Evolutionary conservation across 2,888 invertebrate species (phyloP).

Genomic region (Agonum fuliginosum): DNA sequence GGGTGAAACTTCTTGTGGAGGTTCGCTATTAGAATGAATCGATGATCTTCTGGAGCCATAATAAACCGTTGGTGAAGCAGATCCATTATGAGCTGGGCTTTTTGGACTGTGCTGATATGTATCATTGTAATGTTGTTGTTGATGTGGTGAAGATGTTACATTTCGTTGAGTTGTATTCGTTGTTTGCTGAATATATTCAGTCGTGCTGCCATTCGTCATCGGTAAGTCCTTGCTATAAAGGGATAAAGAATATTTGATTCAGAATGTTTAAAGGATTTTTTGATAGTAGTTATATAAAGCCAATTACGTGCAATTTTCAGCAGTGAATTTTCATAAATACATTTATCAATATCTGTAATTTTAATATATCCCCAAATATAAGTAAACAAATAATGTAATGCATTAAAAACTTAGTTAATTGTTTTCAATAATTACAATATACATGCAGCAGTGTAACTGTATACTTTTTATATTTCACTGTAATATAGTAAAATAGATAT

Average conservation of each 20-base stretch:
- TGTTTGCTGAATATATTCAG: constrained; percentile 70
- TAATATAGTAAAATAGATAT: not conserved
- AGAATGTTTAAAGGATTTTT: not conserved
- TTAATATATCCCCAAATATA: constrained; percentile 17
- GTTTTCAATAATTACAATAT: not conserved
- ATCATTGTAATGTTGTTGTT: constrained; percentile 71
- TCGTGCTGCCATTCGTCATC: constrained; percentile 69
- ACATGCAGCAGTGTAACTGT: not conserved
- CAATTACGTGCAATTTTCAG: constrained; percentile 41
- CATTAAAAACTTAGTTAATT: constrained; percentile 12
- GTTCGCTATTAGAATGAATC: constrained; percentile 79
- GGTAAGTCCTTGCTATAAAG: constrained; percentile 77
- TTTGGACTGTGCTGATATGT: constrained; percentile 70
- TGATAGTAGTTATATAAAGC: constrained; percentile 51
- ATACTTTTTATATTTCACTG: not conserved
- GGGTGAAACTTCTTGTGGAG: constrained; percentile 89
- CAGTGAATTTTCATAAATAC: constrained; percentile 20
- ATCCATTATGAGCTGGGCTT: constrained; percentile 75
- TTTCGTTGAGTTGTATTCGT: constrained; percentile 69
- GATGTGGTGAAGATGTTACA: constrained; percentile 72
- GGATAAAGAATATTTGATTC: not conserved
- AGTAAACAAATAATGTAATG: not conserved
- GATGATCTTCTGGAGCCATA: constrained; percentile 78
- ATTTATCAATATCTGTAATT: constrained; percentile 25
- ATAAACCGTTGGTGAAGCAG: constrained; percentile 77